Base-by-base conservation (phyloP, 1,140 invertebrate genomes). In the Dendrolimus kikuchii region DNA sequence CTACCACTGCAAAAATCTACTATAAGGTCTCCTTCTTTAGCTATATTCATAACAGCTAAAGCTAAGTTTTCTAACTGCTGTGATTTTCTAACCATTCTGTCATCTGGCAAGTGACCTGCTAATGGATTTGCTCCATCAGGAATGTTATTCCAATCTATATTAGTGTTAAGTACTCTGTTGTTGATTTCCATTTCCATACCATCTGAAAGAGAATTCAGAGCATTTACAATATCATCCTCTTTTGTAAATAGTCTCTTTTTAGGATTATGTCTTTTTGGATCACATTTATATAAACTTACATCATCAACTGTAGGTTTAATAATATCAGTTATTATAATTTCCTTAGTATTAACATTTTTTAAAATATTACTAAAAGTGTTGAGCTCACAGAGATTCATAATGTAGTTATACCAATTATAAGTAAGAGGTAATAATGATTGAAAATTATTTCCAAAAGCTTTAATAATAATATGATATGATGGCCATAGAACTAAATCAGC, bases 1-100 rank as follows among this genome's bases (percentile, higher is more conserved):
- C 95, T 94, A 4, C 97, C 97, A 68, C 94, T 95, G 84, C 97
- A 99, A 84, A 98, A 99, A 78, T 99, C 97, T 4, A 98, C 95
- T 62, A 99, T 96, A 8, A 90, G 84, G 63, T 90, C 84, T 0
- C 85, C 86, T 7, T 85, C 64, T 52, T 88, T 87, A 0, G 91
- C 93, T 46, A 97, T 78, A 46, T 91, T 90, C 2, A 94, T 72
- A 0, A 96, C 92, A 23, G 95, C 92, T 70, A 92, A 92, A n/a
- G 91, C 92, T 58, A 99, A 86, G 75, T 95, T 98, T 81, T 97
- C 93, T 37, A 99, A 74, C 77, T 99, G 97, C 61, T 97, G 91
- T 46, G 92, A 93, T 88, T 99, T 99, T 55, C 95, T 89, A 37
- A 90, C 73, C 4, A 93, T 83, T 46, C 97, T 90, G 9, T 90